Base-by-base conservation (phyloP, 2,888 invertebrate genomes). In the Drosophila neonasuta region DNA sequence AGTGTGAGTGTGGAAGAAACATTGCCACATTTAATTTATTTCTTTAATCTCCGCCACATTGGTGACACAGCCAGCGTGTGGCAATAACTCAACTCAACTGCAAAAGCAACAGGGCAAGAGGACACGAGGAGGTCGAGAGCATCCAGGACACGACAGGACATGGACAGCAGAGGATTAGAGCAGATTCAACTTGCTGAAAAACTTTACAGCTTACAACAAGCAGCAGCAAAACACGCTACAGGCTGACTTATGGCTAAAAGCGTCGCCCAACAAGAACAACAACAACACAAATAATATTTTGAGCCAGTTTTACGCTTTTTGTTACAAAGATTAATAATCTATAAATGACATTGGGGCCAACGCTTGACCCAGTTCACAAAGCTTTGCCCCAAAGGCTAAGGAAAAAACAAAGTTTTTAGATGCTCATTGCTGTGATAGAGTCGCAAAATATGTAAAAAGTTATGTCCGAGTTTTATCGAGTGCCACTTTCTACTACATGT, bases 11-110 rank as follows among this genome's bases (percentile, higher is more conserved):
- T 55, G 68, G 52, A 66, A 72, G 64, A 62, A 20, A 30, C 10
- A 17, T 56, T 58, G 62, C 17, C 48, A 48, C 59, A 54, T 79
- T 87, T 82, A 85, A 82, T 82, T 82, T 82, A 82, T 82, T 79
- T 82, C 70, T 80, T 87, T 87, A 82, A 82, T 82, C 87, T 87
- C 74, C 80, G 71, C 59, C 69, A 82, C 87, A 79, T 69, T 79
- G 80, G 70, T 81, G 85, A 86, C 68, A 64, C 60, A 11, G 51
- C 66, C 86, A 61, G 61, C 52, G 63, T 64, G 69, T 64, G 69
- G 80, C 77, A 68, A 85, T 82, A 82, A 86, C 64, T 82, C 80
- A 83, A 83, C 73, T 61, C 62, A 68, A 71, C 68, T 71, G 79
- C 36, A 36, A 36, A 32, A n/a, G 52, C 72, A 73, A 58, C 49